phyloP scores from a whole-genome alignment of 2,113 vertebrate species.

The Craseonycteris thonglongyai region DNA sequence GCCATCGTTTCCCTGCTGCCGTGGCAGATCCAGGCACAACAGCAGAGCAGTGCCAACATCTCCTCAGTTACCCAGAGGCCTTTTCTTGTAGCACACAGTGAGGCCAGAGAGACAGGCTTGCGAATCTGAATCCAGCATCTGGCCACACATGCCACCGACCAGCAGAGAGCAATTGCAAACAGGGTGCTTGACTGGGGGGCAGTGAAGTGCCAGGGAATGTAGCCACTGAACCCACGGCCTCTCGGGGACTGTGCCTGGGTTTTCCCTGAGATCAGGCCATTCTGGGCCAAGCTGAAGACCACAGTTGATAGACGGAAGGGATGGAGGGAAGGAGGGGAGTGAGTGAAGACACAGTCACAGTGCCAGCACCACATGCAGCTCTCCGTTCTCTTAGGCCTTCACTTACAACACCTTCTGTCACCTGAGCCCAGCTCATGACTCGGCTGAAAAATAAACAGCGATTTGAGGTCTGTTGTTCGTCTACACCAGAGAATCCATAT shows the following conservation, averaged over 20 bases:
- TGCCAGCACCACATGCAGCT: neutral
- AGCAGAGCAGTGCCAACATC: neutral
- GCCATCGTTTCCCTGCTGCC: neutral
- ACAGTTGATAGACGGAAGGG: neutral
- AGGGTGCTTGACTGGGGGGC: too few species aligned
- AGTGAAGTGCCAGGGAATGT: neutral
- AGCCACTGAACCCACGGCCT: neutral
- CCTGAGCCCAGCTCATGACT: neutral
- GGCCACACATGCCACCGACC: accelerated
- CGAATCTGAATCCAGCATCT: accelerated
- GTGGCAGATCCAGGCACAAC: accelerated
- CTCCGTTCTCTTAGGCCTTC: neutral
- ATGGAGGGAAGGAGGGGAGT: neutral
- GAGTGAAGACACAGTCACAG: neutral
- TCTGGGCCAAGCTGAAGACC: neutral
- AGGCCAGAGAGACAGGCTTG: neutral
- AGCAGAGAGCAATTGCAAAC: neutral
- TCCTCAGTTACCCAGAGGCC: neutral
- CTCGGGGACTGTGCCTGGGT: neutral
- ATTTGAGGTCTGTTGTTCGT: neutral
- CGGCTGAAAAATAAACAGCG: neutral
- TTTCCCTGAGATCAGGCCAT: neutral
- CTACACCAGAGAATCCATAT: neutral
- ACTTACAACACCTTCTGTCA: neutral
- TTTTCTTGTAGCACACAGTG: neutral